A percentile compares a stretch with the other conserved stretches of the same genome.
Evolutionary conservation across 53 echinoderm and acorn worm species (phyloP).

Genomic region (Zoroaster sp.): DNA sequence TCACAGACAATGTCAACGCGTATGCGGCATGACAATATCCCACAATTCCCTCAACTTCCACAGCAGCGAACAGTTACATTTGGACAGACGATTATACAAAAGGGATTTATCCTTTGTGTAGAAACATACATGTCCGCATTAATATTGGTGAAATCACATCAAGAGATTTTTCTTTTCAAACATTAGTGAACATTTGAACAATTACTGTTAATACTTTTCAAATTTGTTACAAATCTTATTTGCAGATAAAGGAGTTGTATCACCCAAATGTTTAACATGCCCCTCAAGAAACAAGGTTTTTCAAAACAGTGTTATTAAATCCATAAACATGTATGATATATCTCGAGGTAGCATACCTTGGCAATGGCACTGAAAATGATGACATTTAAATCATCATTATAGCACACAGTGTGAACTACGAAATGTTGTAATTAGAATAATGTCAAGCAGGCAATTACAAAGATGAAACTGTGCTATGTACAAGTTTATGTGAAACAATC

Average conservation of each 20-base stretch:
- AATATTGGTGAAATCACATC: neutral
- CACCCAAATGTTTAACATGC: neutral
- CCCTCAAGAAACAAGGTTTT: too few relatives aligned
- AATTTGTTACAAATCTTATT: neutral
- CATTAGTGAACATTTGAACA: too few relatives aligned
- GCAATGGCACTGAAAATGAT: neutral
- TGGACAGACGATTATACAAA: neutral
- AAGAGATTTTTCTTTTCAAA: too few relatives aligned
- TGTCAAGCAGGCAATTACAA: neutral
- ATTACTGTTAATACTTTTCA: neutral
- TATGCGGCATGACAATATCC: conserved; percentile 33
- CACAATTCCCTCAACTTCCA: neutral
- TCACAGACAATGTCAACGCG: conserved; percentile 26
- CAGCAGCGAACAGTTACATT: neutral
- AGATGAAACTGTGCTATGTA: neutral
- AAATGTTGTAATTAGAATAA: neutral
- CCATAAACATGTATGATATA: too few relatives aligned
- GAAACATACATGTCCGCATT: neutral
- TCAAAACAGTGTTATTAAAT: neutral
- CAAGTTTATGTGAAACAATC: neutral
- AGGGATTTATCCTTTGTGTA: neutral
- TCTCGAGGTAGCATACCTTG: too few relatives aligned
- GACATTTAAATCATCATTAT: too few relatives aligned
- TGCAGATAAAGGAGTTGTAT: neutral
- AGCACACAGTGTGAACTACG: too few relatives aligned